Conservation (phyloP, 2,888 invertebrate genomes). For the Zele albiditarsus region DNA sequence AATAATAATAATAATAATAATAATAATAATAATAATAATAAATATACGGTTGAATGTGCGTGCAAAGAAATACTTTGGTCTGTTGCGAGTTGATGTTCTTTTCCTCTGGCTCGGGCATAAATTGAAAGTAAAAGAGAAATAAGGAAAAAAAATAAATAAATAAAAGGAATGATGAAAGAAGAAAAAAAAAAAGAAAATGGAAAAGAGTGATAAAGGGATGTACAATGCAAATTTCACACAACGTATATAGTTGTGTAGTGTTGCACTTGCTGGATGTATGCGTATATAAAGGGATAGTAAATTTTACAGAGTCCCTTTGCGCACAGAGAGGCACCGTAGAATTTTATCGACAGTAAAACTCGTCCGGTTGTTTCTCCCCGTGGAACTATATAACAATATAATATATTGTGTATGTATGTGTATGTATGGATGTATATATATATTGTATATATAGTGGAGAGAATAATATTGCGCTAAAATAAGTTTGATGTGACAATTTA, state of each 20-base stretch:
- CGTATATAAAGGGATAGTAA: constrained; percentile 35
- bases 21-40: background rate
- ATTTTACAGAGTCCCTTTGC: constrained; percentile 20
- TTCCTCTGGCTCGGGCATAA: constrained; percentile 20
- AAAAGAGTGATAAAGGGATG: constrained; percentile 19
- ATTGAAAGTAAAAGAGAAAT: constrained; percentile 30
- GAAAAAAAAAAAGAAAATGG: background rate
- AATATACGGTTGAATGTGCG: constrained; percentile 5
- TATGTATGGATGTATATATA: background rate
- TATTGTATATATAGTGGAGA: background rate
- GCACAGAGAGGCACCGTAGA: background rate
- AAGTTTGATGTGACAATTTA: background rate
- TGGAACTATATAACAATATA: background rate
- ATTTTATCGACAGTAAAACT: constrained; percentile 38
- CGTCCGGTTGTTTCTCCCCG: constrained; percentile 24
- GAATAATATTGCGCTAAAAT: background rate
- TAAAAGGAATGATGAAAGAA: background rate
- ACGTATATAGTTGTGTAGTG: background rate
- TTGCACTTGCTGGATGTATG: constrained; percentile 7
- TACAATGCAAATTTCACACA: constrained; percentile 40
- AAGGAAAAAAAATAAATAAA: constrained; percentile 10
- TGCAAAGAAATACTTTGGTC: constrained; percentile 30
- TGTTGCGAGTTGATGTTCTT: constrained; percentile 35
- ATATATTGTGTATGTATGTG: background rate
- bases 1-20: constrained; percentile 7